phyloP scores from a whole-genome alignment of 1,140 invertebrate species.

The Branchinecta lynchi region DNA sequence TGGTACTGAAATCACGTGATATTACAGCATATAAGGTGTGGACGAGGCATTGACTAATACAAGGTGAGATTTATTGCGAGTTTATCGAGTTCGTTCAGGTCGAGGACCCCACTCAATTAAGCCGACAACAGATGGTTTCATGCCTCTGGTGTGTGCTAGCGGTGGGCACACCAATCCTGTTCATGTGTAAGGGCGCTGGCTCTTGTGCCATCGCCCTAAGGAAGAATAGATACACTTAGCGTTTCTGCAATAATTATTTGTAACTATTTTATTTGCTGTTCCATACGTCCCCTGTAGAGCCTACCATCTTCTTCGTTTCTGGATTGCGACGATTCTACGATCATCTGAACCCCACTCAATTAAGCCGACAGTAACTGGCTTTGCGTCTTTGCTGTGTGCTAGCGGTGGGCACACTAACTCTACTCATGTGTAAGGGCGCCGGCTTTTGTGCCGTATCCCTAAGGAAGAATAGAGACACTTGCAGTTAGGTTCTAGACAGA shows the following conservation, averaged over 20 bases:
- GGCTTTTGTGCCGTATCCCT: background rate
- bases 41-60: too few species aligned
- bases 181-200: conserved; percentile 1
- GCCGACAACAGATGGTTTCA: background rate
- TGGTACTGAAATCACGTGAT: too few species aligned
- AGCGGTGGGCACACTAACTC: background rate
- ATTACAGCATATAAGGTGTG: too few species aligned
- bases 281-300: background rate
- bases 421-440: background rate
- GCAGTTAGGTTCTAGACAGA: too few species aligned
- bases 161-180: background rate
- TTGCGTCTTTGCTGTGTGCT: conserved; percentile 1
- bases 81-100: too few species aligned
- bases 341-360: background rate
- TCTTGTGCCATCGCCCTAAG: background rate
- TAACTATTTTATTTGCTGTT: background rate
- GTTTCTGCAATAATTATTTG: background rate
- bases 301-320: background rate
- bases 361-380: background rate
- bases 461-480: conserved; percentile 1
- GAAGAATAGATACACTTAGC: background rate
- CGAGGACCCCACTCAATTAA: conserved; percentile 4
- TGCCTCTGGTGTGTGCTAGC: background rate
- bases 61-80: too few species aligned
- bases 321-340: background rate